Evolutionary conservation across 2,113 vertebrate species (phyloP).

Genomic region (Elephas maximus): DNA sequence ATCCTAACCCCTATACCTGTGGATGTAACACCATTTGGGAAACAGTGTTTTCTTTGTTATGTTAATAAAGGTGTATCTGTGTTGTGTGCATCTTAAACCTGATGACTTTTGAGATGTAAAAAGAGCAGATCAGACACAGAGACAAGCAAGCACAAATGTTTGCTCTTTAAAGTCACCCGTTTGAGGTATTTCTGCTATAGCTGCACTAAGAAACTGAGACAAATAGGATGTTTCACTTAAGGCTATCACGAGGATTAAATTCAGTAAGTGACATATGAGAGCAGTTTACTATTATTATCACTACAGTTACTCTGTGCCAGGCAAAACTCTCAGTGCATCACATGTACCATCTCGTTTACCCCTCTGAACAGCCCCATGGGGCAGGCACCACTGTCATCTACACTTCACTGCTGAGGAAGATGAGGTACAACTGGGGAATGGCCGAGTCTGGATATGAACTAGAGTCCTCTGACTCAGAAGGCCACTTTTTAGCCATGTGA

Average conservation of each 20-base stretch:
- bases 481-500: neutral
- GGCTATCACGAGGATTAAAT: neutral
- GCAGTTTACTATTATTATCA: neutral
- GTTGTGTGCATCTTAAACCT: neutral
- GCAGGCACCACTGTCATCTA: no score
- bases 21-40: neutral
- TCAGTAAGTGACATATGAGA: neutral
- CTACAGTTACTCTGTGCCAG: neutral
- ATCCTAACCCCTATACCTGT: neutral
- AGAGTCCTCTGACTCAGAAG: neutral
- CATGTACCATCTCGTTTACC: neutral
- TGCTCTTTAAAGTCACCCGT: neutral
- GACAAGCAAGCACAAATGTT: neutral
- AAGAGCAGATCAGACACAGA: neutral
- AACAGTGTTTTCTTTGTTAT: neutral
- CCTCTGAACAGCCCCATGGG: fast-evolving
- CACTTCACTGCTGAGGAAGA: neutral
- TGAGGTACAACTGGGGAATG: neutral
- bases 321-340: neutral
- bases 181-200: neutral
- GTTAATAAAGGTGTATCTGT: neutral
- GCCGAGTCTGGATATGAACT: no score
- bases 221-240: neutral
- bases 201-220: neutral
- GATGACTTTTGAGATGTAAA: neutral